Evolutionary conservation across 1,140 invertebrate species (phyloP), one percentile per base, ranked within the genome.

Genomic region (Caenorhabditis tropicalis): DNA sequence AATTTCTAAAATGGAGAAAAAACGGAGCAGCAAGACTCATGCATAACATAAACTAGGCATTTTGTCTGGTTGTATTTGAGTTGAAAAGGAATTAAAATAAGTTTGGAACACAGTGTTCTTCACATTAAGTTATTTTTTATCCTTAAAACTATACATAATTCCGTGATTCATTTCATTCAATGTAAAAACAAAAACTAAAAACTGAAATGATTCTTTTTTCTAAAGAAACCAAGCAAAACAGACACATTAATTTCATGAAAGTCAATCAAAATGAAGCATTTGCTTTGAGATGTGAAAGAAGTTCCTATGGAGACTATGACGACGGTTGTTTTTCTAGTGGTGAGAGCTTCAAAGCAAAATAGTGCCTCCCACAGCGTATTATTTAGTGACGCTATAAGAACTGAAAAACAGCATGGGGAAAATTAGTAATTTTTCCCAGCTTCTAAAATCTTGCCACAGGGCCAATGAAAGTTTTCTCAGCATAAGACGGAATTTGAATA

Each of bases 401-500:
- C 53, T 58, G 53, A 58, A 58, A 24, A 16, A 58, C 53, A 58
- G 21, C 7, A n/a, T 1, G 6, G 21, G 16, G 27, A n/a, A n/a
- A n/a, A n/a, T n/a, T n/a, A n/a, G n/a, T n/a, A 60, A 31, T 27
- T 60, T 12, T 60, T 29, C 21, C 24, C 24, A 29, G 56, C n/a
- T 31, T 33, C 4, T n/a, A n/a, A n/a, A n/a, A n/a, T n/a, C n/a
- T n/a, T n/a, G n/a, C n/a, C n/a, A n/a, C n/a, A 5, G 15, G 53
- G 53, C 3, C 21, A 29, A 27, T 7, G 53, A 58, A 58, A 58
- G 53, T 58, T 58, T 5, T 9, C 19, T 19, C 4, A 6, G 5
- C 39, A 43, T 6, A 43, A 6, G 39, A 74, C 43, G 65, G 65
- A 74, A 74, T 74, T 74, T 74, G 65, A 74, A 74, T 74, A 74